Evolutionary conservation across 2,888 invertebrate genomes (phyloP), one percentile per base, ranked within the genome.

Genomic region (Ctenicera cuprea): DNA sequence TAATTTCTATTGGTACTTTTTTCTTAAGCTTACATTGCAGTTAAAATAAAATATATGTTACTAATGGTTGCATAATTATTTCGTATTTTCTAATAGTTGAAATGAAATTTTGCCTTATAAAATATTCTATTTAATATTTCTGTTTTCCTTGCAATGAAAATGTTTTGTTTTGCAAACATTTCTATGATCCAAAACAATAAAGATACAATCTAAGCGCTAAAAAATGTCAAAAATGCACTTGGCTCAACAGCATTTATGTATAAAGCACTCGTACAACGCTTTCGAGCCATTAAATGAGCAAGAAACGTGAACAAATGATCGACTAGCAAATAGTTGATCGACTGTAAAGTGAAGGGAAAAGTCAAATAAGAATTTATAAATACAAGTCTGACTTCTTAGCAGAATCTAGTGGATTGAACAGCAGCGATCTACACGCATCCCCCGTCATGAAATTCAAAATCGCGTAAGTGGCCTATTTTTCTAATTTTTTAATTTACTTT

Each of bases 301-400:
- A 45, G 48, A 12, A 30, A 62, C 20, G 41, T 45, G 26, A 33
- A 65, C 30, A 59, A 41, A 45, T 64, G 50, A 41, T 64, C 50
- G 30, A n/a, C 45, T 59, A 73, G 61, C 57, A 52, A 64, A 65
- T 70, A 54, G 41, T 75, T 84, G 86, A 80, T 74, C 84, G 79
- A 82, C 82, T 85, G 84, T 81, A 85, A 85, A 86, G 86, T 86
- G 86, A 86, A 86, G 85, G 86, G 86, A 85, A 85, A 85, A 83
- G 82, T 82, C 79, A 82, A 82, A 79, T 80, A 81, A 82, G 84
- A 86, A 85, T 86, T 86, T 85, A 86, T 86, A 86, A 85, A 86
- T 85, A 85, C 85, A 82, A 82, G 85, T 85, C 80, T 81, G 80
- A 79, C 77, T 80, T 79, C 80, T 81, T 82, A 79, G 83, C 80